phyloP scores from a whole-genome alignment of 2,113 vertebrate genomes.

The Proterorhinus semilunaris region DNA sequence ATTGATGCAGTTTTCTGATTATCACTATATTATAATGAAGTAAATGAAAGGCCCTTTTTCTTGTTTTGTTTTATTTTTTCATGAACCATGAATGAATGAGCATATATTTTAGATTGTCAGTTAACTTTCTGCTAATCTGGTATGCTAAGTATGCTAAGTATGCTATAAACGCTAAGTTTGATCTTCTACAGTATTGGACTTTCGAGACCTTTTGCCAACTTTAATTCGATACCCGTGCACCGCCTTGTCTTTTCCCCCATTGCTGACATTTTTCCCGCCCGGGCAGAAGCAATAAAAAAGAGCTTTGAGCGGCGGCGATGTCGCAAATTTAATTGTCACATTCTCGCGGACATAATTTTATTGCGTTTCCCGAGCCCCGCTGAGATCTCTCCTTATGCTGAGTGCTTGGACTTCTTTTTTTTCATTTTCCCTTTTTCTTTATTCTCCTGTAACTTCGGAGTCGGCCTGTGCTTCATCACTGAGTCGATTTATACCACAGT shows the following conservation, averaged over 20 bases:
- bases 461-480: slow-evolving; percentile 23
- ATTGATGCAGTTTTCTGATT: too few species aligned
- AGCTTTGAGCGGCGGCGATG: slow-evolving; percentile 48
- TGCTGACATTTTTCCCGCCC: slow-evolving; percentile 36
- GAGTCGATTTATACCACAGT: not conserved
- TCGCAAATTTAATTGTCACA: slow-evolving; percentile 49
- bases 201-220: not conserved
- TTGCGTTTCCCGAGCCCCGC: slow-evolving; percentile 45
- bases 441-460: not conserved
- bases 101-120: too few species aligned
- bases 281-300: slow-evolving; percentile 53
- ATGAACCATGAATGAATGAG: too few species aligned
- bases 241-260: slow-evolving; percentile 33
- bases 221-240: too few species aligned
- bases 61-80: too few species aligned
- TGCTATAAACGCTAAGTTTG: too few species aligned
- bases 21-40: too few species aligned
- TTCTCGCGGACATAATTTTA: slow-evolving; percentile 53
- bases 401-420: slow-evolving; percentile 17
- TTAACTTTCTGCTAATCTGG: too few species aligned
- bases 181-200: slow-evolving; percentile 5
- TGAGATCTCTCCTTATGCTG: slow-evolving; percentile 10
- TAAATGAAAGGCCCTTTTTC: too few species aligned
- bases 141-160: too few species aligned
- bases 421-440: not conserved